Evolutionary conservation across 2,888 invertebrate species (phyloP).

Genomic region (Ptychoptera albimana): DNA sequence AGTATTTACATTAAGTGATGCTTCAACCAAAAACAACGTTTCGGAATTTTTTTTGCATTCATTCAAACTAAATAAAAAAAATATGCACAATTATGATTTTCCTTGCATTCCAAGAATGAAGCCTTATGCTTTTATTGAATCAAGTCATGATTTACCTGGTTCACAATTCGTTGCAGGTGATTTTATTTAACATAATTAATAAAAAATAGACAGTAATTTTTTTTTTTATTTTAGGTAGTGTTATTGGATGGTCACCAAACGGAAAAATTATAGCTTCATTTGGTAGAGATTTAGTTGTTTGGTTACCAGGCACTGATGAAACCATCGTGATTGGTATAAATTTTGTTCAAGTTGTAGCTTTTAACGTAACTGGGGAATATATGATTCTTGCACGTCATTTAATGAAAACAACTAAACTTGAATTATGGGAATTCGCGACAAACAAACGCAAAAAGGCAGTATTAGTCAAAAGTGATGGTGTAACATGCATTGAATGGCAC

Average conservation of each 20-base stretch:
- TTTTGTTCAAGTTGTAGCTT: conserved; percentile 18
- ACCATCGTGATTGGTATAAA: conserved; percentile 21
- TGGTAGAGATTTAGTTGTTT: conserved; percentile 23
- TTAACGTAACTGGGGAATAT: conserved; percentile 20
- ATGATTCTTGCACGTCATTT: too few species aligned
- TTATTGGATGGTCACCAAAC: conserved; percentile 24
- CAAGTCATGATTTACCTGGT: conserved; percentile 24
- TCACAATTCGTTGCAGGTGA: conserved; percentile 8
- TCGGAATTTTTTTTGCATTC: too few species aligned
- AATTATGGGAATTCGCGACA: too few species aligned
- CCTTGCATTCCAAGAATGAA: conserved; percentile 21
- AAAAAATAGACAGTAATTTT: background rate
- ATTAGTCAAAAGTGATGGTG: too few species aligned
- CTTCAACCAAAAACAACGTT: too few species aligned
- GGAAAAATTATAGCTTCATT: conserved; percentile 25
- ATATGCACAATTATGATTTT: conserved; percentile 20
- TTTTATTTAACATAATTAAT: background rate
- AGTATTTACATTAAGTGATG: too few species aligned
- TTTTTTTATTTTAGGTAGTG: conserved; percentile 13
- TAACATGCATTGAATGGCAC: too few species aligned
- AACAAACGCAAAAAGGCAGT: too few species aligned
- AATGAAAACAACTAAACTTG: too few species aligned
- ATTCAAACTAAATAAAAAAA: conserved; percentile 1
- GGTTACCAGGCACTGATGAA: conserved; percentile 19
- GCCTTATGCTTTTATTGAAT: conserved; percentile 19